Conservation (phyloP, 2,113 vertebrate species). For the Lutjanus erythropterus region DNA sequence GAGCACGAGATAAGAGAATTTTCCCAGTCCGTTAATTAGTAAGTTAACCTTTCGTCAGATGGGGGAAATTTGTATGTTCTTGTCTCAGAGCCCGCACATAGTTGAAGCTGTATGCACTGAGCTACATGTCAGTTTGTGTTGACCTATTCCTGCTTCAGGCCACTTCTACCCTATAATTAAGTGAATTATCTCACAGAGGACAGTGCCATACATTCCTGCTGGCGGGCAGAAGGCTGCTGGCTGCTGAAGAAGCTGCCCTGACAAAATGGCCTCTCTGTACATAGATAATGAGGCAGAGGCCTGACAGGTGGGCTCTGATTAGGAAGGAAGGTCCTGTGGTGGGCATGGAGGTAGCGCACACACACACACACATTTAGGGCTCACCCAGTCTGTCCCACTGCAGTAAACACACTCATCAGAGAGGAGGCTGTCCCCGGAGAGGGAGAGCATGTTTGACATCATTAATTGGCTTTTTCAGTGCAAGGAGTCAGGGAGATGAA, state of each 20-base stretch:
- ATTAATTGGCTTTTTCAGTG: constrained; percentile 99
- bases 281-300: constrained; percentile 92
- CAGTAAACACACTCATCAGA: constrained; percentile 99
- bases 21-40: constrained; percentile 66
- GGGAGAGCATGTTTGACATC: constrained; percentile 99
- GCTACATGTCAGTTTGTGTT: constrained; percentile 64
- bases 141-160: constrained; percentile 67
- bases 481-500: constrained; percentile 99
- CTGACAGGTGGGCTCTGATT: constrained; percentile 97
- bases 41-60: constrained; percentile 61
- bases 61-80: constrained; percentile 55
- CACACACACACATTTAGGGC: constrained; percentile 17
- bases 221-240: constrained; percentile 89
- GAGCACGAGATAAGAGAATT: constrained; percentile 34
- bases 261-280: constrained; percentile 94
- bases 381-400: constrained; percentile 82
- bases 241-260: constrained; percentile 87
- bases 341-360: constrained; percentile 46
- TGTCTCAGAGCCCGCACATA: constrained; percentile 20
- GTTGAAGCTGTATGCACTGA: constrained; percentile 29
- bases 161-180: constrained; percentile 91
- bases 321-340: constrained; percentile 89
- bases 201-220: constrained; percentile 88
- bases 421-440: constrained; percentile 89
- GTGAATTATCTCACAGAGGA: constrained; percentile 93